Evolutionary conservation across 1,140 invertebrate species (phyloP), one percentile per base, ranked within the genome.

Genomic region (Whitmania pigra): DNA sequence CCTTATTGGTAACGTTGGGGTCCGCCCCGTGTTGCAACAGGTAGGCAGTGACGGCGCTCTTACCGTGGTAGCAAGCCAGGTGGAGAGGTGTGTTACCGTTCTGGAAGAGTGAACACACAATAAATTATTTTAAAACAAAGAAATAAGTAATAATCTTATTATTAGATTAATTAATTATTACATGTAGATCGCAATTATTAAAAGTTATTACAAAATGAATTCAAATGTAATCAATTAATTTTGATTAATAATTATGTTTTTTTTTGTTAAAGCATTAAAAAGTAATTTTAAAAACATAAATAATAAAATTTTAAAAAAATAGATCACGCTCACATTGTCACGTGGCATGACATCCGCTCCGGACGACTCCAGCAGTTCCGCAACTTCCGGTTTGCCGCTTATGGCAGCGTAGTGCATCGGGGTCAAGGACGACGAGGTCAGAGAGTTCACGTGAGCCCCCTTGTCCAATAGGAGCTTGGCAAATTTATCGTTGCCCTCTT

Each of bases 381-480:
- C 29, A 2, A n/a, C 20, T 7, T 63, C 57, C 22, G 22, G 22
- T 7, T 31, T 63, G 22, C 22, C 22, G 18, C 57, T 31, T 7
- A 63, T 63, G 57, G 69, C 69, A 2, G 43, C 69, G n/a, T 49
- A 49, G 53, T 70, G 69, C 43, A 70, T 43, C 49, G 69, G 69
- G 2, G 69, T 70, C n/a, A 70, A 22, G 29, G 36, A 36, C n/a
- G 31, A 36, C 25, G 31, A 49, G 2, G 69, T 49, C 17, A 49
- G 18, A 53, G 43, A 18, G 84, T 71, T 54, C n/a, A 71, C 27
- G 17, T 49, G 7, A 6, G 71, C 71, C 20, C 71, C 71, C 18
- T 43, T 22, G 29, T 71, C 71, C 31, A 71, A 22, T 66, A 71
- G 43, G 22, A 71, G 54, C 27, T 49, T 60, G 17, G 55, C 53